phyloP scores from a whole-genome alignment of 2,888 invertebrate species.

The Sipha maydis region DNA sequence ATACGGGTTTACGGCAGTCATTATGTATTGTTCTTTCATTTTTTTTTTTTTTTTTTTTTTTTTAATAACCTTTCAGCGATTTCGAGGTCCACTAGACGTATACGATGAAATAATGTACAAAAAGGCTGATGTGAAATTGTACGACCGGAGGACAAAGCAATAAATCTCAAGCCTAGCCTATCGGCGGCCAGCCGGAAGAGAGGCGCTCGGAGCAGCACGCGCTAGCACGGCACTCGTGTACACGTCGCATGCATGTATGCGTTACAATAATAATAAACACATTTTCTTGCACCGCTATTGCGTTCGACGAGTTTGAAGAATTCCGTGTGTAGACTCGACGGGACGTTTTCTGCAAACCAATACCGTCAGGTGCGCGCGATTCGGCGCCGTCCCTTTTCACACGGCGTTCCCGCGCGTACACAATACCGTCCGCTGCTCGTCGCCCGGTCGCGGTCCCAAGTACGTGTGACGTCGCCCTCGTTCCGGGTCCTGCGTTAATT shows the following conservation, averaged over 20 bases:
- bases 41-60: slow-evolving; percentile 12
- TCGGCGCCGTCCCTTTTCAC: slow-evolving; percentile 10
- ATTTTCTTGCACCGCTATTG: not conserved
- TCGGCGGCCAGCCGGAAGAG: not conserved
- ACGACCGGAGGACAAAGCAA: not conserved
- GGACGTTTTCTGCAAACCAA: slow-evolving; percentile 10
- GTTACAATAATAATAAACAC: not conserved
- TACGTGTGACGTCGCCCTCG: not conserved
- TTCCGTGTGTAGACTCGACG: not conserved
- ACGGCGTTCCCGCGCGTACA: not conserved
- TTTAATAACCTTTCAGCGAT: slow-evolving; percentile 32
- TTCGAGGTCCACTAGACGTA: slow-evolving; percentile 37
- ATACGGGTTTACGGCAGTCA: not conserved
- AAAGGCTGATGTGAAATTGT: slow-evolving; percentile 14
- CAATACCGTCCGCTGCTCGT: not conserved
- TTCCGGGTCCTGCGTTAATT: slow-evolving; percentile 15
- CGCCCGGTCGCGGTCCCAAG: not conserved
- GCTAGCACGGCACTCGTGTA: not conserved
- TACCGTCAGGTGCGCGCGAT: not conserved
- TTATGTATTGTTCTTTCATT: not conserved
- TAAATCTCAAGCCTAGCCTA: slow-evolving; percentile 47
- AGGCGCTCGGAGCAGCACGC: not conserved
- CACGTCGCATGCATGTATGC: not conserved
- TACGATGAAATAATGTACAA: slow-evolving; percentile 19
- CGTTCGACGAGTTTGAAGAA: slow-evolving; percentile 35